Base-by-base conservation (phyloP, 2,797 vertebrate genomes). In the Chaetophractus vellerosus region DNA sequence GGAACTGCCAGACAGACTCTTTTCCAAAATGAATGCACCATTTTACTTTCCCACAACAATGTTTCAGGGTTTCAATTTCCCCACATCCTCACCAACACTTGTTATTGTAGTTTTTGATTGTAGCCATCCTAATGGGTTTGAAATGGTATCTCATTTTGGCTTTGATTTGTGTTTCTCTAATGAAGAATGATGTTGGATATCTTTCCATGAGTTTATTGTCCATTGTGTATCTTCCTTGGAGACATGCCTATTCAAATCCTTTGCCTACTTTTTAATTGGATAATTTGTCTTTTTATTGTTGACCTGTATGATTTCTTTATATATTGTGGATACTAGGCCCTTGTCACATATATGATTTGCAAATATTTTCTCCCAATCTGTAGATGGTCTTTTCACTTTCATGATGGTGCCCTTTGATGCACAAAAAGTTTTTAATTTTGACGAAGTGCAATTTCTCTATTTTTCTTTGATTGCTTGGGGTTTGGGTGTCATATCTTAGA, bases 61-160 rank as follows among this genome's bases (percentile, higher is more conserved):
- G 15, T 9, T 2, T 16, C 1, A 38, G 15, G 0, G 10, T n/a
- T 45, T 38, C 55, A 16, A 18, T 45, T 1, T 24, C 12, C 23
- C 5, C 52, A 18, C 2, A 6, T 11, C 21, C 41, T 74, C 10
- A 10, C 28, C 4, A 16, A 6, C 12, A 33, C 1, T 19, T 23
- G 12, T 12, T 61, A 4, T 26, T 55, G 6, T 18, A 7, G 1
- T 66, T 14, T 61, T 14, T 57, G 8, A 38, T 28, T 19, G 63
- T 4, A 76, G 23, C 5, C 48, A 6, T 19, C 24, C 21, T 18
- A 14, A 9, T 1, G 16, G 38, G 10, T 41, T 5, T 5, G 16
- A 33, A 61, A 5, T 3, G 26, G 6, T 9, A 6, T 75, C 23
- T 0, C 45, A 45, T 9, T 6, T 18, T 8, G 31, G 12, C n/a